Base-by-base conservation (phyloP, 2,888 invertebrate genomes). In the Folsomia candida region DNA sequence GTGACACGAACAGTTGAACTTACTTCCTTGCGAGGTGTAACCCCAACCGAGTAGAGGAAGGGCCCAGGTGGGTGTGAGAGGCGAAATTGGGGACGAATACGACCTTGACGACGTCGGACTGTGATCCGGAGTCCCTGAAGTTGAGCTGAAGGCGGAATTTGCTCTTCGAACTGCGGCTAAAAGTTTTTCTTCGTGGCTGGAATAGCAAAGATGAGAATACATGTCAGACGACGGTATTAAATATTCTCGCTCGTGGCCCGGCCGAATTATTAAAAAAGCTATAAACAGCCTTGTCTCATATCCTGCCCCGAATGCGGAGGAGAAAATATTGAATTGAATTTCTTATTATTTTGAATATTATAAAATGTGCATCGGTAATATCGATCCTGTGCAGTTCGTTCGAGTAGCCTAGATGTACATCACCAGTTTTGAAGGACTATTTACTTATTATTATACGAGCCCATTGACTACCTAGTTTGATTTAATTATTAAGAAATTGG, bases 81-180 rank as follows among this genome's bases (percentile, higher is more conserved):
- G 80, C 62, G 80, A 80, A 70, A 80, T 79, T n/a, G 80, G 80
- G 57, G 80, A 80, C 67, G 80, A 79, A 68, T 80, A 80, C 29
- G 80, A 80, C 71, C 80, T 74, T 66, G 80, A 79, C 25, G 80
- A 80, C 20, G 78, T 80, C 25, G 80, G 80, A 76, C 79, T 79
- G 67, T 80, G 80, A 71, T 80, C 79, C 25, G 80, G 80, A 22
- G 80, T 80, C 51, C 78, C 79, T 60, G 79, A 79, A 72, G 79
- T 80, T 37, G 79, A 79, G 72, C 80, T 80, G 69, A 80, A 78
- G 59, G 80, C 80, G 64, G 80, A 80, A 69, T 80, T 79, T 22
- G 80, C 80, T 69, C 80, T 69, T 67, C 80, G 74, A 51, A 80
- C 79, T 20, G 79, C 80, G 24, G 79, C 80, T 68, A 80, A 68